These are phyloP conservation scores for Helobdella robusta DNA, from an alignment of 2,888 invertebrate genomes.

Conservation along the genomic window DNA sequence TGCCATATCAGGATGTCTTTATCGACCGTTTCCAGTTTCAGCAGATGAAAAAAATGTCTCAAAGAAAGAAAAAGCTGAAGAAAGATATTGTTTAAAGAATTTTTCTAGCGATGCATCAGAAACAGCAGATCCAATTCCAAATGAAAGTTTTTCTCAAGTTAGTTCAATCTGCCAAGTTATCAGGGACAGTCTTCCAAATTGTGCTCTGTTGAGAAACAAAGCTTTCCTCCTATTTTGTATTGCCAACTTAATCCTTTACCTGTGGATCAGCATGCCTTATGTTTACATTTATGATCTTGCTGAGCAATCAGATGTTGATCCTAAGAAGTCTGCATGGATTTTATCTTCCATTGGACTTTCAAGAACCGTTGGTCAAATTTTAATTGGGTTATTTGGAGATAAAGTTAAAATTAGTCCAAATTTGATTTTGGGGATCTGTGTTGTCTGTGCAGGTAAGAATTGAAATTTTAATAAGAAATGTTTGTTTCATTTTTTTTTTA, in stretches of 20 bases:
- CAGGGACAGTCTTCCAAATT: slow-evolving; percentile 5
- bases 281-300: slow-evolving; percentile 80
- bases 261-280: slow-evolving; percentile 80
- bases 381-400: slow-evolving; percentile 79
- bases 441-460: neutral
- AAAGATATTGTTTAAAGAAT: no score
- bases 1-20: slow-evolving; percentile 30
- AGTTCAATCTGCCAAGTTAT: no score
- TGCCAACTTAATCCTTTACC: slow-evolving; percentile 74
- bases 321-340: slow-evolving; percentile 56
- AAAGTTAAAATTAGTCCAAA: neutral
- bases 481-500: neutral
- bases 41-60: neutral
- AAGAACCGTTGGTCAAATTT: slow-evolving; percentile 64
- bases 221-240: slow-evolving; percentile 56
- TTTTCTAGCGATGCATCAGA: no score
- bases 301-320: slow-evolving; percentile 43
- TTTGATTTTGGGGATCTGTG: slow-evolving; percentile 9
- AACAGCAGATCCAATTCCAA: no score
- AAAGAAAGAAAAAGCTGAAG: no score
- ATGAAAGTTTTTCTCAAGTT: no score
- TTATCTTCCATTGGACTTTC: slow-evolving; percentile 64
- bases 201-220: slow-evolving; percentile 26
- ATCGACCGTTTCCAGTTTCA: slow-evolving; percentile 28
- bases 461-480: neutral